A percentile compares a stretch with the other conserved stretches of the same genome.
These are phyloP conservation scores for Anisognathus igniventris DNA, from an alignment of 2,797 vertebrate species.

Conservation along the genomic window DNA sequence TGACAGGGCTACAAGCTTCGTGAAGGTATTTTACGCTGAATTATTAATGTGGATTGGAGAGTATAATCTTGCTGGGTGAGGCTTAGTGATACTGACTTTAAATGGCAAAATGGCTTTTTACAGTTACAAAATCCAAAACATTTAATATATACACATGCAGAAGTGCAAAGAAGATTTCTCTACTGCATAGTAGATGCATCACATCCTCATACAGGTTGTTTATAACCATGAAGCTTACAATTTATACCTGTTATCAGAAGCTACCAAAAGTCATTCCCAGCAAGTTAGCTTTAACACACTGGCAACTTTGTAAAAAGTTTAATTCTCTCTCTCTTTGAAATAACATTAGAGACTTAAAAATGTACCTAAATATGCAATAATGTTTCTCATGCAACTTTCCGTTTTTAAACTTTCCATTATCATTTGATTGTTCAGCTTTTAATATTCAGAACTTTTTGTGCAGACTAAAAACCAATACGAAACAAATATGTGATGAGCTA, in stretches of 20 bases:
- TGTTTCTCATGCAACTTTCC: not conserved
- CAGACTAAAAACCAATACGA: not conserved
- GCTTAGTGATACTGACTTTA: not conserved
- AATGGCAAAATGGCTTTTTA: conserved; percentile 1
- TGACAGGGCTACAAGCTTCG: not conserved
- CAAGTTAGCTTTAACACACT: not conserved
- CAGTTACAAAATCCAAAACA: not conserved
- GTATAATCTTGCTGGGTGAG: conserved; percentile 19
- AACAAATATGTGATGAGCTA: not conserved
- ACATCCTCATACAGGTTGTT: not conserved
- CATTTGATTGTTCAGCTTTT: not conserved
- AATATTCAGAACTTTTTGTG: not conserved
- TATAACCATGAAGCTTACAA: conserved; percentile 10
- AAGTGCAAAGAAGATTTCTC: not conserved
- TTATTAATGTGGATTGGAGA: conserved; percentile 41
- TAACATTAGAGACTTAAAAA: not conserved
- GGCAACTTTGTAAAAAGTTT: not conserved
- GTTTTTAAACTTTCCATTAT: not conserved
- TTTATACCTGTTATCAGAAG: conserved; percentile 16
- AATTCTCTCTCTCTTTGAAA: conserved; percentile 11
- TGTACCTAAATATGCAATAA: not conserved
- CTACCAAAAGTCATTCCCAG: not conserved
- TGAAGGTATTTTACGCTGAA: conserved; percentile 32
- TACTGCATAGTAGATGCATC: not conserved
- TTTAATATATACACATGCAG: not conserved